These are phyloP conservation scores for Nomada hirtipes DNA, from an alignment of 2,888 invertebrate genomes.

Conservation along the genomic window DNA sequence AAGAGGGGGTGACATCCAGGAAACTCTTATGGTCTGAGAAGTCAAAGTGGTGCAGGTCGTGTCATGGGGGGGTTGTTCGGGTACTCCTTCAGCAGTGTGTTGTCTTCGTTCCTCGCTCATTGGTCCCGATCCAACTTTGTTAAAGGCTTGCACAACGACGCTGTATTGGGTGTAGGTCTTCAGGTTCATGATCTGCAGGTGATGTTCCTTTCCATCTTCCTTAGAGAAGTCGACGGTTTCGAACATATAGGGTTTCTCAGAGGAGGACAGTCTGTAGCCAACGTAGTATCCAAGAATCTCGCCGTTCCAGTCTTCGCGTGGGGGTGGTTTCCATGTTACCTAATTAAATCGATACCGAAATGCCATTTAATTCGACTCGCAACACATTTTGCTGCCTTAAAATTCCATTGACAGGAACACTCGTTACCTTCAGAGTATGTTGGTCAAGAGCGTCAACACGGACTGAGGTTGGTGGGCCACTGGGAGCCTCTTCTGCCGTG, in stretches of 20 bases:
- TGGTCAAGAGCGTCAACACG: constrained; percentile 95
- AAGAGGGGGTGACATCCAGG: constrained; percentile 97
- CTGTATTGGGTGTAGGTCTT: constrained; percentile 98
- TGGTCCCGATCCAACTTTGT: constrained; percentile 97
- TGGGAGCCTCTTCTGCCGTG: constrained; percentile 96
- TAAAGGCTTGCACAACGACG: constrained; percentile 97
- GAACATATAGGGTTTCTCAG: constrained; percentile 94
- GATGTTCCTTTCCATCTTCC: constrained; percentile 96
- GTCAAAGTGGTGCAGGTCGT: constrained; percentile 96
- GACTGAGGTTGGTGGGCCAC: constrained; percentile 93
- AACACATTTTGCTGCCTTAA: background rate
- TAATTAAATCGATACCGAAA: constrained; percentile 45
- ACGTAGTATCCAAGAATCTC: constrained; percentile 96
- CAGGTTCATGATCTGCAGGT: constrained; percentile 91
- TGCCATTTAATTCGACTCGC: background rate
- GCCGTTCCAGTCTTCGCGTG: constrained; percentile 96
- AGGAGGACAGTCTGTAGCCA: constrained; percentile 93
- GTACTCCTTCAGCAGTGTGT: constrained; percentile 97
- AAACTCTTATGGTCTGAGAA: constrained; percentile 96
- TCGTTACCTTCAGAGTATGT: constrained; percentile 89
- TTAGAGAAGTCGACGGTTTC: constrained; percentile 96
- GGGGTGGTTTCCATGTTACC: constrained; percentile 96
- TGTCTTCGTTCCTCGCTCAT: constrained; percentile 95
- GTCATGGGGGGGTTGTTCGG: constrained; percentile 96
- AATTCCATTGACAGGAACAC: background rate